Conservation (phyloP, 2,888 invertebrate genomes). For the Hermodice carunculata region DNA sequence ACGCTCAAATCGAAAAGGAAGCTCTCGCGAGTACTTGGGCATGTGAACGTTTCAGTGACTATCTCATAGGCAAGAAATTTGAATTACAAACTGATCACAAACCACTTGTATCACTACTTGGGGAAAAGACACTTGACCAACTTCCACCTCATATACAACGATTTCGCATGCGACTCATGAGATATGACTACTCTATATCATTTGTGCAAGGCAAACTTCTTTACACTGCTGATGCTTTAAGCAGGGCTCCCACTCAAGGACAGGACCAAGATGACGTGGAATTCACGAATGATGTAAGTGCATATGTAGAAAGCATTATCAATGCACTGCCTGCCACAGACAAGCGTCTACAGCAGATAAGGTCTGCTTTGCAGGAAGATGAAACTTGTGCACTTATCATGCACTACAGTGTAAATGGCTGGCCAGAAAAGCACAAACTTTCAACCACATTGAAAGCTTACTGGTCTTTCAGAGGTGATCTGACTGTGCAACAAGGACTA, state of each 20-base stretch:
- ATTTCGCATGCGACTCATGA: constrained; percentile 36
- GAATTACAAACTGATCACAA: constrained; percentile 43
- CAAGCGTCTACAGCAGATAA: constrained; percentile 22
- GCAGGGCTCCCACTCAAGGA: constrained; percentile 16
- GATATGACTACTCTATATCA: constrained; percentile 26
- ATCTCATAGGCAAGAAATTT: constrained; percentile 35
- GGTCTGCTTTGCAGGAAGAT: constrained; percentile 14
- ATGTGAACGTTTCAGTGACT: constrained; percentile 37
- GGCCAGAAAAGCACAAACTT: constrained; percentile 27
- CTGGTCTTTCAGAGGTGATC: constrained; percentile 19
- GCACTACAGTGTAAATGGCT: constrained; percentile 18
- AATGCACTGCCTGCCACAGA: constrained; percentile 21
- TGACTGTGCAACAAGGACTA: constrained; percentile 27
- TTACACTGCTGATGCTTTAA: constrained; percentile 37
- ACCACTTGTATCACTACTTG: constrained; percentile 42
- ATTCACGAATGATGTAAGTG: constrained; percentile 24
- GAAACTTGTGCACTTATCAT: constrained; percentile 10
- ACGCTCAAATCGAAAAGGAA: constrained; percentile 44
- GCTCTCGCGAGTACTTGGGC: constrained; percentile 36
- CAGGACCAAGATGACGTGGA: background rate
- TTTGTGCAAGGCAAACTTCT: constrained; percentile 36
- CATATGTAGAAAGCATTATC: constrained; percentile 12
- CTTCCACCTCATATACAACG: constrained; percentile 39
- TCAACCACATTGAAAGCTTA: constrained; percentile 7
- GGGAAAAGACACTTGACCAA: constrained; percentile 32